Conservation (phyloP, 2,888 invertebrate genomes). For the Aphidius colemani region DNA sequence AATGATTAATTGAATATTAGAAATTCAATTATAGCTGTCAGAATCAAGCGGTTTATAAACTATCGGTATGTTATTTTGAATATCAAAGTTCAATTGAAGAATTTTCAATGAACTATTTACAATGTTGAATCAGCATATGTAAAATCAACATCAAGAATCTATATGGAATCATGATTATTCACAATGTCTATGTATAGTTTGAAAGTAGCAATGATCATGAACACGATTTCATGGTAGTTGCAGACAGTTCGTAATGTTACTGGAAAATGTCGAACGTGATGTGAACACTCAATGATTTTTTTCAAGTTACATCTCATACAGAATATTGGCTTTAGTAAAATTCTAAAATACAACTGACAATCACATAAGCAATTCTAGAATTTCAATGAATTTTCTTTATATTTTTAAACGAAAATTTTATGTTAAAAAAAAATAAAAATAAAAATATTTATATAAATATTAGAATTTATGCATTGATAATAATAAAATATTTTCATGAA, state of each 20-base stretch:
- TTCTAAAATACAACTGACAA: too few relatives aligned
- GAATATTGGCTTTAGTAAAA: background rate
- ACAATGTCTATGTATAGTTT: conserved; percentile 29
- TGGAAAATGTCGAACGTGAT: conserved; percentile 39
- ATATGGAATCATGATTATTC: background rate
- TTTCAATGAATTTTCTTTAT: too few relatives aligned
- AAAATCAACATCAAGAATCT: conserved; percentile 33
- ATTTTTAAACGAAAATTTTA: too few relatives aligned
- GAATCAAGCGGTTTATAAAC: too few relatives aligned
- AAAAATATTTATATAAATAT: too few relatives aligned
- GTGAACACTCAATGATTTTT: conserved; percentile 36
- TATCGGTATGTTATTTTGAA: conserved; percentile 30
- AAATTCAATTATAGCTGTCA: too few relatives aligned
- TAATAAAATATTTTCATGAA: too few relatives aligned
- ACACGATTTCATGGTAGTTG: conserved; percentile 38
- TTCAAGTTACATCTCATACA: conserved; percentile 30
- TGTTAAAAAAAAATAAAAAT: too few relatives aligned
- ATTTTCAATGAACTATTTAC: conserved; percentile 31
- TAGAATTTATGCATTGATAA: too few relatives aligned
- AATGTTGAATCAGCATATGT: conserved; percentile 26
- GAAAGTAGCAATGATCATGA: conserved; percentile 35
- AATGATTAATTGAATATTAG: too few relatives aligned
- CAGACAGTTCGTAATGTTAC: conserved; percentile 36
- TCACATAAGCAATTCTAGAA: too few relatives aligned
- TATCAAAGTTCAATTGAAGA: conserved; percentile 31